phyloP scores from a whole-genome alignment of 1,140 invertebrate species.

The Panagrolaimus sp. region DNA sequence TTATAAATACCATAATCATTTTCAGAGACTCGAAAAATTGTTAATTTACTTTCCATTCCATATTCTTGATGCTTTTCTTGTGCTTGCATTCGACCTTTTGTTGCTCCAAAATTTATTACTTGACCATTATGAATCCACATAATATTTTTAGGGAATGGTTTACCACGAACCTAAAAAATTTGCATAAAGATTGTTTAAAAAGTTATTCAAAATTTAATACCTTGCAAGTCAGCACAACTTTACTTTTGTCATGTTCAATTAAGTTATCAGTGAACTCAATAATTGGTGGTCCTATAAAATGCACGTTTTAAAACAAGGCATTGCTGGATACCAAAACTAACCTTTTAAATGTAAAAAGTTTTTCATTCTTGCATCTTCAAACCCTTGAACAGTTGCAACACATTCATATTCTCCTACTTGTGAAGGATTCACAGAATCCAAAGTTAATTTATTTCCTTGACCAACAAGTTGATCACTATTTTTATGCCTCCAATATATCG shows the following conservation, averaged over 20 bases:
- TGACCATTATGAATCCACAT: conserved; percentile 18
- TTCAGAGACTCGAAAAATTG: conserved; percentile 30
- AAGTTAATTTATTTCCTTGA: conserved; percentile 48
- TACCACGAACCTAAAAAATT: conserved; percentile 10
- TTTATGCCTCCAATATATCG: conserved; percentile 41
- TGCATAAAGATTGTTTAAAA: too few relatives aligned
- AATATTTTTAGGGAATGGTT: conserved; percentile 22
- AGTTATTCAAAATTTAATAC: too few relatives aligned
- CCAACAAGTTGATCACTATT: conserved; percentile 30
- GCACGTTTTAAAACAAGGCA: not conserved
- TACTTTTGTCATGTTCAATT: not conserved
- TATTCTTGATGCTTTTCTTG: conserved; percentile 38
- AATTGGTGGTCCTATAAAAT: conserved; percentile 24
- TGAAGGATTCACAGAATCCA: conserved; percentile 46
- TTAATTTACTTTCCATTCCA: conserved; percentile 41
- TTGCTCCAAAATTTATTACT: conserved; percentile 21
- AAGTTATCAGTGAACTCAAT: conserved; percentile 15
- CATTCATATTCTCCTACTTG: conserved; percentile 50
- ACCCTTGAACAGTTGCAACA: conserved; percentile 35
- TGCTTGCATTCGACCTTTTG: conserved; percentile 27
- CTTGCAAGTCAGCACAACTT: conserved; percentile 18
- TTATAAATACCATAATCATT: conserved; percentile 44
- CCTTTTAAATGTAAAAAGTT: conserved; percentile 51
- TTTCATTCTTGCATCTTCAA: conserved; percentile 33
- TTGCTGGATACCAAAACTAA: not conserved